Percentiles rank a stretch among this genome's conserved stretches.
These are phyloP conservation scores for Eupelmus urozonus DNA, from an alignment of 2,888 invertebrate species.

Conservation along the genomic window DNA sequence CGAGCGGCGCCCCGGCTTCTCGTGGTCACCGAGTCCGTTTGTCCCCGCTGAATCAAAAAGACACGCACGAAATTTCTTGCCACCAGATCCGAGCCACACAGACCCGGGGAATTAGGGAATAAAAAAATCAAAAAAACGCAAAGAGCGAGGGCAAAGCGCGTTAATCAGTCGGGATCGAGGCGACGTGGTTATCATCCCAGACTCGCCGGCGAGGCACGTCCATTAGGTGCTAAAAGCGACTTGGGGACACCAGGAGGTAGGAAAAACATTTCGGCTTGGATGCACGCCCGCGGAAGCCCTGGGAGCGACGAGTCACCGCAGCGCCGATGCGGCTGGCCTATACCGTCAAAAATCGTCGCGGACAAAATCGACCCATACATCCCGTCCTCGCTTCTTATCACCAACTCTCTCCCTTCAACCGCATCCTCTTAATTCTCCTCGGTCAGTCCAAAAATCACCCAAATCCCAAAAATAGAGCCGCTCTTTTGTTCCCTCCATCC, in stretches of 20 bases:
- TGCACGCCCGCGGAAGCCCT: conserved; percentile 11
- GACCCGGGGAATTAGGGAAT: not conserved
- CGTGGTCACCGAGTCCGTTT: not conserved
- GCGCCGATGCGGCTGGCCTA: not conserved
- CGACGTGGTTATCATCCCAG: conserved; percentile 1
- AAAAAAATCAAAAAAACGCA: not conserved
- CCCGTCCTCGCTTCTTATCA: no score
- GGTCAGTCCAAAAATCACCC: no score
- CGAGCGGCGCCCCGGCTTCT: no score
- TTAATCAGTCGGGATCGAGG: not conserved
- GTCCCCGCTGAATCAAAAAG: not conserved
- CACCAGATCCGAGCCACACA: conserved; percentile 36
- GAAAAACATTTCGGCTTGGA: no score
- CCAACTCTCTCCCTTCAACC: no score
- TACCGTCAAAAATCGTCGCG: not conserved
- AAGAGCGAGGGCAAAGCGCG: not conserved
- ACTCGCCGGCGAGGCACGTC: not conserved
- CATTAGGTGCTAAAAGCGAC: conserved; percentile 7
- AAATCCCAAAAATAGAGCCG: no score
- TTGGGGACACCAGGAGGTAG: no score
- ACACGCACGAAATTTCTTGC: no score
- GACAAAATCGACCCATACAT: no score
- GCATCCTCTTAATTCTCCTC: no score
- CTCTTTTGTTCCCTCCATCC: not conserved
- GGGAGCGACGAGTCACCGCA: not conserved